Evolutionary conservation across 2,797 vertebrate genomes (phyloP).

Genomic region (Gallirallus australis): DNA sequence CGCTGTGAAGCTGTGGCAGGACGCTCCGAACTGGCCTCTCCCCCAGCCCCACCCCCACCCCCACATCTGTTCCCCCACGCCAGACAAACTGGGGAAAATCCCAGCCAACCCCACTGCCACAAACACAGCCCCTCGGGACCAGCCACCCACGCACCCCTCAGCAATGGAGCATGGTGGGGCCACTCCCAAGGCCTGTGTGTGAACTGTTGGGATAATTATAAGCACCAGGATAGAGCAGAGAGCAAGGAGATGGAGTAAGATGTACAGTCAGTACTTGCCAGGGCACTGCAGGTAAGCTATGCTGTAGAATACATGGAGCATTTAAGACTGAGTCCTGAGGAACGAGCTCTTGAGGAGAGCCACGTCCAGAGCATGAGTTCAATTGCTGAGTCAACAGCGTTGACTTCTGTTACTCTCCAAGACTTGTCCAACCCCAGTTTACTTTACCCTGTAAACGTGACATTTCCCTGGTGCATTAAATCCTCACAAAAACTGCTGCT

Average conservation of each 20-base stretch:
- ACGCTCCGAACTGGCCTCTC: neutral
- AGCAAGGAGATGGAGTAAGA: neutral
- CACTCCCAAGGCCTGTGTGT: accelerated
- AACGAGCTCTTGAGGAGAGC: neutral
- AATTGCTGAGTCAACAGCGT: accelerated
- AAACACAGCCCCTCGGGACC: neutral
- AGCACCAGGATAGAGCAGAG: neutral
- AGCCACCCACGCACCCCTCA: accelerated
- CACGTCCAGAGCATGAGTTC: neutral
- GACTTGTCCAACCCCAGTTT: neutral
- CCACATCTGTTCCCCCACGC: accelerated
- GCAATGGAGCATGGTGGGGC: accelerated
- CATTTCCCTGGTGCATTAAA: neutral
- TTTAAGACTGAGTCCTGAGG: neutral
- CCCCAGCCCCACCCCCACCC: neutral
- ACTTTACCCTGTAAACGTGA: neutral
- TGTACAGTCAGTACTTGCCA: neutral
- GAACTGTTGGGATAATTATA: accelerated
- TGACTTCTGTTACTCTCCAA: neutral
- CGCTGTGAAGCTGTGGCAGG: accelerated
- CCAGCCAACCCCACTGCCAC: neutral
- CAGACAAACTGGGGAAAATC: neutral
- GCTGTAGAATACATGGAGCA: neutral
- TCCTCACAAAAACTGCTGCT: neutral
- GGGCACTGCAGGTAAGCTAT: neutral